A percentile compares a stretch with the other conserved stretches of the same genome.
phyloP scores from a whole-genome alignment of 2,797 vertebrate genomes.

The Coregonus ussuriensis region DNA sequence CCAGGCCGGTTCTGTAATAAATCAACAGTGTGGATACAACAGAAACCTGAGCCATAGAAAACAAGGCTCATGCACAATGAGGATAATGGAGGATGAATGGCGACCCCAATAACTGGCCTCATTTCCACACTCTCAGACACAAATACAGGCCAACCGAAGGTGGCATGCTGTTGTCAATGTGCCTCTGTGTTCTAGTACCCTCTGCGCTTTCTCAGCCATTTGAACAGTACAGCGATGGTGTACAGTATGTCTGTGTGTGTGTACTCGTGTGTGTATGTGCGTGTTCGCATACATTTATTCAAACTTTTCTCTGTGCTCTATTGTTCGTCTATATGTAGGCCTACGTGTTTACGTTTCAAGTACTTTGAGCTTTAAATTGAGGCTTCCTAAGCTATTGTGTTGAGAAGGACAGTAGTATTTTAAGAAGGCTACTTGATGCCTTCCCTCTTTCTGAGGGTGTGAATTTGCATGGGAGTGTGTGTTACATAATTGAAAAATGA shows the following conservation, averaged over 20 bases:
- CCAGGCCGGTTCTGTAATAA: conserved; percentile 21
- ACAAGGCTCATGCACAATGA: conserved; percentile 32
- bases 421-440: not conserved
- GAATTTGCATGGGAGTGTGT: not conserved
- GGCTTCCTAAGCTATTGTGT: too few relatives aligned
- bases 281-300: not conserved
- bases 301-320: too few relatives aligned
- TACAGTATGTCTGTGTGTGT: not conserved
- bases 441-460: not conserved
- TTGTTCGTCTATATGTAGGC: too few relatives aligned
- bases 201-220: conserved; percentile 2
- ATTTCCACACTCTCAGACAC: conserved; percentile 44
- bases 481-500: not conserved
- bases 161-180: not conserved
- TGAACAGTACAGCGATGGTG: not conserved
- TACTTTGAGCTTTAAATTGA: not conserved
- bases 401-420: not conserved
- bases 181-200: conserved; percentile 14
- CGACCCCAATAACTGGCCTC: conserved; percentile 32
- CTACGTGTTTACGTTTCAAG: not conserved
- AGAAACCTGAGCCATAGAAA: conserved; percentile 26
- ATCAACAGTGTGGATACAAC: conserved; percentile 16
- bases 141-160: not conserved
- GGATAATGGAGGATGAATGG: conserved; percentile 22
- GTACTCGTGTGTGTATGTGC: too few relatives aligned